Conservation (phyloP, 2,888 invertebrate genomes). For the Caenorhabditis sp. region DNA sequence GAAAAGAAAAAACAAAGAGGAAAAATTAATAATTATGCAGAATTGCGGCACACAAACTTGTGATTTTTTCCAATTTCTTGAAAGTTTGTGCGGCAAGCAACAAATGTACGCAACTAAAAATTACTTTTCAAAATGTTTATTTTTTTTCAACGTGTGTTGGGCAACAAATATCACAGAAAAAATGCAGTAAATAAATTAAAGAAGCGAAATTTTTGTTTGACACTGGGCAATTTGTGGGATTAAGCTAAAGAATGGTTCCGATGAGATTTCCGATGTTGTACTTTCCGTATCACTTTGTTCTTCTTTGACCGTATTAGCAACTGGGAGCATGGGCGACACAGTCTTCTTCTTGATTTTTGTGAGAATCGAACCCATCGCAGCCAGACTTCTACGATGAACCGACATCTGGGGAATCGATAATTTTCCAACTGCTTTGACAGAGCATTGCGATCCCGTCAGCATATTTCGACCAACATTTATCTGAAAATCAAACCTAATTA, state of each 20-base stretch:
- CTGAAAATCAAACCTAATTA: constrained; percentile 1
- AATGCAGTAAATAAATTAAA: constrained; percentile 10
- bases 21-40: no score
- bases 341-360: constrained; percentile 33
- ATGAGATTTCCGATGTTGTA: not conserved
- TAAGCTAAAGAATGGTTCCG: constrained; percentile 25
- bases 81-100: no score
- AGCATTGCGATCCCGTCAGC: constrained; percentile 13
- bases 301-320: constrained; percentile 10
- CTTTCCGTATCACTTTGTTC: constrained; percentile 19
- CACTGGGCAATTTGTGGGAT: constrained; percentile 21
- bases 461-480: constrained; percentile 37
- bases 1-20: no score
- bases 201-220: constrained; percentile 41
- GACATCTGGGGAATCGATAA: constrained; percentile 27
- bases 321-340: not conserved
- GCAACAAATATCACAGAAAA: not conserved
- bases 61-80: no score
- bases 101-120: no score
- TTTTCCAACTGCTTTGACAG: constrained; percentile 7
- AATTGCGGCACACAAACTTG: no score
- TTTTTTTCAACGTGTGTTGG: not conserved
- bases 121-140: no score
- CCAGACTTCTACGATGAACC: constrained; percentile 27
- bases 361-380: constrained; percentile 32